Evolutionary conservation across 2,113 vertebrate species (phyloP), one percentile per base, ranked within the genome.

Genomic region (Petrocephalus zakoni): DNA sequence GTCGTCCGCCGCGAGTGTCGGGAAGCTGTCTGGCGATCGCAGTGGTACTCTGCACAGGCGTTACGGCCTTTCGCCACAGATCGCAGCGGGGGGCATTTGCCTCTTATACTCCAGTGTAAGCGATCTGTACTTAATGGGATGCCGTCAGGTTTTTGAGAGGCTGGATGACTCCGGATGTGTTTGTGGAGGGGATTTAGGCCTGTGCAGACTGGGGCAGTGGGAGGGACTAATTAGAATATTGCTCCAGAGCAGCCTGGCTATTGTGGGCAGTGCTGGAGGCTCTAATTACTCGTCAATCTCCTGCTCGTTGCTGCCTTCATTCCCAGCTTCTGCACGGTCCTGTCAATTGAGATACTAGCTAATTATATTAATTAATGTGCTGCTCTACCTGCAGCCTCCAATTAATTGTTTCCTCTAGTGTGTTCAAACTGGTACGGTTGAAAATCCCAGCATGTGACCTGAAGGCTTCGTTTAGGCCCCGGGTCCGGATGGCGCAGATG

Each of bases 211-310:
- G 37, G n/a, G 34, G 64, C 51, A 68, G 51, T 87, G 81, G 88
- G 17, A 78, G 88, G 83, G 88, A 89, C 90, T 90, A 92, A 91
- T 92, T 92, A 90, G 88, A 90, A 87, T 64, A 8, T 58, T 89
- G 55, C 85, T 86, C 42, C 75, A 89, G 84, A 89, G 87, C 51
- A 90, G 64, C 29, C 88, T 90, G 90, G 82, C 87, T 92, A 89
- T 91, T 92, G 90, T 90, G 90, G 90, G 89, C 86, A 89, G 85
- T 88, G 89, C 91, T 91, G 88, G 42, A 86, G 90, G 91, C 88
- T 91, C 89, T 90, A 92, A 92, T 92, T 88, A 89, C 88, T 85
- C 53, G 37, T 46, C 85, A 88, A 83, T 88, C 87, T 84, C 87
- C 25, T 88, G 88, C 89, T 8, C 4, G 4, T 51, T 25, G 34